Conservation (phyloP, 2,888 invertebrate genomes). For the Phragmatobia fuliginosa region DNA sequence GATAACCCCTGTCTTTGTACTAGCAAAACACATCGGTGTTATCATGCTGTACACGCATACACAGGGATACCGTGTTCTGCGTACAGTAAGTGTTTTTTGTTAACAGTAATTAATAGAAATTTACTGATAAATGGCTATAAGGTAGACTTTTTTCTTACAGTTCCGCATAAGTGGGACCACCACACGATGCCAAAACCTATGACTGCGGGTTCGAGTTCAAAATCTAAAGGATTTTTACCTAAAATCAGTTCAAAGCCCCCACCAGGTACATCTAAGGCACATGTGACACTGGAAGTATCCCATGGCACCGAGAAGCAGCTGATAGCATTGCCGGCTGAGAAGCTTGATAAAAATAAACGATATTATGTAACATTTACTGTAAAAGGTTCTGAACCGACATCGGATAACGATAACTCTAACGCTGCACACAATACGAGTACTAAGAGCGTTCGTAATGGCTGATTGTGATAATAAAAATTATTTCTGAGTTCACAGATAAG, state of each 20-base stretch:
- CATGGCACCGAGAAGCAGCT: conserved; percentile 95
- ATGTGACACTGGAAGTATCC: conserved; percentile 92
- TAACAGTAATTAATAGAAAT: background rate
- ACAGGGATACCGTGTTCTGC: conserved; percentile 95
- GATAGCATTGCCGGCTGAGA: conserved; percentile 95
- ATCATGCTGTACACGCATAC: conserved; percentile 96
- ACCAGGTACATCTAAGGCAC: conserved; percentile 74
- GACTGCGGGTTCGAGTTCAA: conserved; percentile 77
- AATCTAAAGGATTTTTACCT: conserved; percentile 88
- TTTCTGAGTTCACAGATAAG: conserved; percentile 5
- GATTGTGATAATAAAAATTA: conserved; percentile 39
- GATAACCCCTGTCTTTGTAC: conserved; percentile 94
- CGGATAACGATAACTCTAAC: conserved; percentile 82
- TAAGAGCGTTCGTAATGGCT: conserved; percentile 74
- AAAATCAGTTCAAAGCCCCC: conserved; percentile 87
- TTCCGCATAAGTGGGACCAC: conserved; percentile 91
- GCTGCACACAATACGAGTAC: conserved; percentile 71
- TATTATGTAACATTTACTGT: conserved; percentile 98
- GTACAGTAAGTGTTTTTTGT: conserved; percentile 89
- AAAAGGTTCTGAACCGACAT: conserved; percentile 89
- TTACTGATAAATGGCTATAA: background rate
- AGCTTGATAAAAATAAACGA: conserved; percentile 94
- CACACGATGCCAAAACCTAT: conserved; percentile 92
- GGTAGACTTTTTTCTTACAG: conserved; percentile 78
- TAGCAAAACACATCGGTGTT: conserved; percentile 95